Evolutionary conservation across 2,113 vertebrate genomes (phyloP).

Genomic region (Siniperca knerii): DNA sequence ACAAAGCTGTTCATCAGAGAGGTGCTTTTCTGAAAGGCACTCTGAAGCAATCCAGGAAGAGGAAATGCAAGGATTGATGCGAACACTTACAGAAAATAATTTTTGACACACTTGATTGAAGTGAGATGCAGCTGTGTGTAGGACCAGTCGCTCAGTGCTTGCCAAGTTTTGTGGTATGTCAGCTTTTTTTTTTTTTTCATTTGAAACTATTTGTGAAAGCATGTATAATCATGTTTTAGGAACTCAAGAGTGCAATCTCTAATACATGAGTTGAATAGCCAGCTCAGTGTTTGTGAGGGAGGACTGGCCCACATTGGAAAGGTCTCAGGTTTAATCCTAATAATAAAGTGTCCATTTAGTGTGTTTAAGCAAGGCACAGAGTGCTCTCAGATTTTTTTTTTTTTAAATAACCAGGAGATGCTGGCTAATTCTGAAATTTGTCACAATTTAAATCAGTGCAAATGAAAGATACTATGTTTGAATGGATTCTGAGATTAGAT

Average conservation of each 20-base stretch:
- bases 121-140: background rate
- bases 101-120: background rate
- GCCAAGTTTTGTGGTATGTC: background rate
- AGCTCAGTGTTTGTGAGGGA: background rate
- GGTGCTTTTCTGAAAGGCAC: background rate
- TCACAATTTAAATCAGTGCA: background rate
- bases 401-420: background rate
- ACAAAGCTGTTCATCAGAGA: slow-evolving; percentile 3
- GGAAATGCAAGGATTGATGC: background rate
- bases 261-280: background rate
- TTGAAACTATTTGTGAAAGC: background rate
- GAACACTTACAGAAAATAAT: background rate
- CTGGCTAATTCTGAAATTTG: background rate
- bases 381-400: background rate
- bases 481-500: background rate
- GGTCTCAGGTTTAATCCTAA: background rate
- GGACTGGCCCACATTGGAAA: background rate
- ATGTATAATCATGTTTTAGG: background rate
- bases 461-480: background rate
- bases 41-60: background rate
- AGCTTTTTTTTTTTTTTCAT: background rate
- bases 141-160: background rate
- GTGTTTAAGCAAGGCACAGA: background rate
- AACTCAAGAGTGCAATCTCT: background rate
- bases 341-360: background rate